Percentiles rank a stretch among this genome's conserved stretches.
phyloP scores from a whole-genome alignment of 2,888 invertebrate genomes.

The Epistrophe eligans region DNA sequence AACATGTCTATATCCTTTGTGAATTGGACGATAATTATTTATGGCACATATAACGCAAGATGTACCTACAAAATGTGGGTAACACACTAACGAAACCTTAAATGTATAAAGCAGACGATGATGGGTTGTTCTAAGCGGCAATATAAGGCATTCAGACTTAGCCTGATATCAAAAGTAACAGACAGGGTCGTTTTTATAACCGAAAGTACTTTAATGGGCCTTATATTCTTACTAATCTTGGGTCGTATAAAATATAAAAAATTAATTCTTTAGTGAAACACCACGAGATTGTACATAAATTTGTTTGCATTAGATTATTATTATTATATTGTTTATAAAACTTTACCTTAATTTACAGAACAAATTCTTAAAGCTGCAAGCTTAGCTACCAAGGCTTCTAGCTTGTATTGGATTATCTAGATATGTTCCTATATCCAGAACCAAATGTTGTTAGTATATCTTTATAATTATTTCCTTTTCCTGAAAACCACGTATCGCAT shows the following conservation, averaged over 20 bases:
- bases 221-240: not conserved
- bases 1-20: constrained; percentile 12
- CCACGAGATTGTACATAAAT: no score
- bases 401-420: no score
- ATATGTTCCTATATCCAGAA: no score
- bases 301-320: no score
- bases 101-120: not conserved
- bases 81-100: constrained; percentile 69
- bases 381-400: no score
- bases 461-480: no score
- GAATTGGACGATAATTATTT: constrained; percentile 64
- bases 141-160: constrained; percentile 2
- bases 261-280: no score
- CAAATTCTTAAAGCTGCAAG: no score
- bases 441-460: no score
- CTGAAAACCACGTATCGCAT: no score
- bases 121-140: constrained; percentile 21
- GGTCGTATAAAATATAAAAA: not conserved
- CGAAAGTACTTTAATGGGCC: not conserved
- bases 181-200: not conserved
- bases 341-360: no score
- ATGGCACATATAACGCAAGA: constrained; percentile 70
- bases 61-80: constrained; percentile 64
- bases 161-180: not conserved
- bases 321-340: no score